Conservation (phyloP, 2,797 vertebrate species). For the Pangasius djambal region DNA sequence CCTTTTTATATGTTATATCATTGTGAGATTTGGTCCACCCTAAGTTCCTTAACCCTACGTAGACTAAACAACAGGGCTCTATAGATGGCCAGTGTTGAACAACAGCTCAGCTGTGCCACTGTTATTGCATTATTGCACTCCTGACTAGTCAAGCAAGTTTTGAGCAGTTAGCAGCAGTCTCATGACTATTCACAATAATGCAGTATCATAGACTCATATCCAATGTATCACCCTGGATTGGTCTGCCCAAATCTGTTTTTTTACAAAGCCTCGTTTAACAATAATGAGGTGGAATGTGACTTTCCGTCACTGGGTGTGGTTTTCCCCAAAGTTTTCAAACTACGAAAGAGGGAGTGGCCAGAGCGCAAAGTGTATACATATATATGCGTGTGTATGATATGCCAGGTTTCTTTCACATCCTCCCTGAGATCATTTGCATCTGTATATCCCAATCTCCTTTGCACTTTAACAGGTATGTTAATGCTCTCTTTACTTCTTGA, state of each 20-base stretch:
- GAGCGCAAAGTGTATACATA: slow-evolving; percentile 13
- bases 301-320: slow-evolving; percentile 19
- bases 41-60: background rate
- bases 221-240: background rate
- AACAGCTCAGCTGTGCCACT: slow-evolving; percentile 44
- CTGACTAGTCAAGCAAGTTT: slow-evolving; percentile 31
- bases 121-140: slow-evolving; percentile 65
- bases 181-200: slow-evolving; percentile 65
- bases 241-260: background rate
- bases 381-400: background rate
- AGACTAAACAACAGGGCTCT: slow-evolving; percentile 15
- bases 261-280: background rate
- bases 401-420: slow-evolving; percentile 5
- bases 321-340: background rate
- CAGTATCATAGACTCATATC: background rate
- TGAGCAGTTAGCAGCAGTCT: slow-evolving; percentile 55
- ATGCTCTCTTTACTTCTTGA: background rate
- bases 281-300: slow-evolving; percentile 30
- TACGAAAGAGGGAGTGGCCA: slow-evolving; percentile 28
- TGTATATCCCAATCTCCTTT: background rate
- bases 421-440: background rate
- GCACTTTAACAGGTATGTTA: slow-evolving; percentile 32
- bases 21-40: slow-evolving; percentile 47
- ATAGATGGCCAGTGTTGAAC: slow-evolving; percentile 17
- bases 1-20: background rate